These are phyloP conservation scores for Pavo muticus DNA, from an alignment of 2,113 vertebrate genomes.

Conservation along the genomic window DNA sequence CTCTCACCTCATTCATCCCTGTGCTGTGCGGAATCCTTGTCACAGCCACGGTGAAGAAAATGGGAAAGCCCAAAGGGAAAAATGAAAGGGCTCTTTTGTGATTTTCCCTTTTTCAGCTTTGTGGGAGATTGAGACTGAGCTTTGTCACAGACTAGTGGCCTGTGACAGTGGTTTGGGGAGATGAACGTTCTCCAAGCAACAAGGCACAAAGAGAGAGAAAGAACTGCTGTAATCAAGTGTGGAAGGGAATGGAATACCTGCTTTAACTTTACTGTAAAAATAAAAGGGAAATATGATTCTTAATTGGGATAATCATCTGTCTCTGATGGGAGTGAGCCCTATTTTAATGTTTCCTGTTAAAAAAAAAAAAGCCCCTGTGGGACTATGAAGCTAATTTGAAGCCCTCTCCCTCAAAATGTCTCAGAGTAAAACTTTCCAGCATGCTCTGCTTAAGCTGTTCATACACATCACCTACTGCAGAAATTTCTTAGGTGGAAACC, in stretches of 20 bases:
- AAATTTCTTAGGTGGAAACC: not conserved
- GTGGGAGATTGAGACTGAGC: constrained; percentile 62
- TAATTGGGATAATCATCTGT: not conserved
- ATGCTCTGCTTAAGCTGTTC: not conserved
- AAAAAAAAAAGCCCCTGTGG: not conserved
- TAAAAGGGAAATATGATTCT: constrained; percentile 10
- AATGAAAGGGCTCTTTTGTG: constrained; percentile 40
- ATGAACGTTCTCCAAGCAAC: constrained; percentile 53
- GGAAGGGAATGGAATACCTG: not conserved
- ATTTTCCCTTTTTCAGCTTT: constrained; percentile 57
- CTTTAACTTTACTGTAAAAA: not conserved
- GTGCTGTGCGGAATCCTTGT: not conserved
- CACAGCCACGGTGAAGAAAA: not conserved
- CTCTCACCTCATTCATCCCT: not conserved
- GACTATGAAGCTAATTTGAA: not conserved
- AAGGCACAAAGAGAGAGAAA: constrained; percentile 35
- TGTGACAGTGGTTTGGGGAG: constrained; percentile 59
- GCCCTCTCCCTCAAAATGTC: not conserved
- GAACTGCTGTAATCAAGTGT: not conserved
- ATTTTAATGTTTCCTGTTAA: not conserved
- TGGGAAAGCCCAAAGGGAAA: not conserved
- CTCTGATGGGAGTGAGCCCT: not conserved
- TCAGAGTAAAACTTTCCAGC: not conserved
- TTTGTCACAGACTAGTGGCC: constrained; percentile 66
- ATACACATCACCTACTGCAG: not conserved